Evolutionary conservation across 2,797 vertebrate species (phyloP), one percentile per base, ranked within the genome.

Genomic region (Pangasius larnaudii): DNA sequence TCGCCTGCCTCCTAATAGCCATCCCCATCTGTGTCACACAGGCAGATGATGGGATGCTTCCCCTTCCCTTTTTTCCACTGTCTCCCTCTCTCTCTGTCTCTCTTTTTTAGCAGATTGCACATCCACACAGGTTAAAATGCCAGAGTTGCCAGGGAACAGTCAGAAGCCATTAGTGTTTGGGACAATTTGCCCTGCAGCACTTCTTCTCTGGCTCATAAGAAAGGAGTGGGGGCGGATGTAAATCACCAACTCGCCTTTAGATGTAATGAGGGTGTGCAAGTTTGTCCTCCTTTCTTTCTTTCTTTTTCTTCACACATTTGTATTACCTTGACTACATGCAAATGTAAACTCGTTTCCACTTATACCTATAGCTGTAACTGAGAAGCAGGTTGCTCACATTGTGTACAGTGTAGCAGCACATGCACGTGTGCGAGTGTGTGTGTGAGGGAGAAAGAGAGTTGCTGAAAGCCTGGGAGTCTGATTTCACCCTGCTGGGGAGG

Each of bases 121-220:
- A 97, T 98, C 96, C 95, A 96, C 96, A 96, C 97, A 99, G 98
- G 98, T 99, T 99, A 97, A 97, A 98, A 98, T 98, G 97, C 97
- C 96, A 94, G 97, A 98, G 98, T 99, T 99, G 98, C 98, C 98
- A 98, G 96, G 98, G 97, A 99, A 98, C 98, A 99, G 98, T 99
- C 98, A 99, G 96, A 99, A 99, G 96, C 98, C 98, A 99, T 99
- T 99, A 99, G 97, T 97, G 98, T 98, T 98, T 97, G 97, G 97
- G 98, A 98, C 97, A 98, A 97, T 98, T 98, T 98, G 98, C 98
- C 98, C 98, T 97, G 96, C 96, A 98, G 98, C 98, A 96, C 95
- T 98, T 94, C 95, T 95, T 99, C 96, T 95, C 97, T 97, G 95
- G 96, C 97, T 96, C 95, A 95, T 97, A 97, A 96, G 96, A 96